Evolutionary conservation across 2,113 vertebrate species (phyloP), one percentile per base, ranked within the genome.

Genomic region (Boleophthalmus pectinirostris): DNA sequence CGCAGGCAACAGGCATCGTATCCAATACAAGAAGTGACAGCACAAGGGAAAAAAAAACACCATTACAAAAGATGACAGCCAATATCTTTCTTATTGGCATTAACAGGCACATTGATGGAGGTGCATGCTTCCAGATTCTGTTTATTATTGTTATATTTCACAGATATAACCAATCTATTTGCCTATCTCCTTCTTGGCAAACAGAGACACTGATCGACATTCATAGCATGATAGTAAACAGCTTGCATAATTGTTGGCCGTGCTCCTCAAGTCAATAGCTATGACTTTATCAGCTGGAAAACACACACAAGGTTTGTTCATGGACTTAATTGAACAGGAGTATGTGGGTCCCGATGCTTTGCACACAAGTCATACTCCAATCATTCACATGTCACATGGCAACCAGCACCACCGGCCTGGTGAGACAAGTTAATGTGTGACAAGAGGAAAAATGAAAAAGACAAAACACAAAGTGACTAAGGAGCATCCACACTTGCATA

Each of bases 251-350:
- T 86, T 63, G 56, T 86, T 79, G 81, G 70, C 73, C 43, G 74
- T 20, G 67, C 75, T 82, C 76, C 83, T 89, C 86, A 79, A 87
- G 89, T 91, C 85, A 92, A 93, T 87, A 86, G 88, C 80, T 71
- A 84, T 75, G 86, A 90, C 86, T 90, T 88, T 91, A 90, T 92
- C 90, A 87, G 87, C 75, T 87, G 82, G 79, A 82, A 88, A 88
- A 89, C 89, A 91, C 79, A 89, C 88, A 85, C 77, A 85, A 76
- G 73, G 89, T 88, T 90, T 89, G 87, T 86, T 81, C 83, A 77
- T 79, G 78, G 72, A 85, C 82, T 87, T 91, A 89, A 91, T 90
- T 91, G 87, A 92, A 89, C 82, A 87, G 76, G 66, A 81, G 77
- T 79, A 82, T 77, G 77, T 63, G 75, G 80, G 87, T 72, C 80